Base-by-base conservation (phyloP, 1,140 invertebrate species). In the Melipona quadrifasciata region DNA sequence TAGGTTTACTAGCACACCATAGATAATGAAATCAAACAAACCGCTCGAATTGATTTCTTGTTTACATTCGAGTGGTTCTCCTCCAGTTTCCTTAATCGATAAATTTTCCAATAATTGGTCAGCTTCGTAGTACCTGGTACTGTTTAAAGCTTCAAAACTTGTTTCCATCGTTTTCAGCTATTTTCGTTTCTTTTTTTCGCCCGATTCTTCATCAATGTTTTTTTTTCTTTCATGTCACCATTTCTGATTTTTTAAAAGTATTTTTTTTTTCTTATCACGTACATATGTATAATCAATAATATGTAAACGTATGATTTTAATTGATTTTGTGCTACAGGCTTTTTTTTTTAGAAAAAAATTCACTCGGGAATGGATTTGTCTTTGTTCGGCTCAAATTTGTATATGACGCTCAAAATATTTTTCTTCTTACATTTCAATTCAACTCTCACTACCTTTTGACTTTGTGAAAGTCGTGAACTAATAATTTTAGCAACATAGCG, bases 1-100 rank as follows among this genome's bases (percentile, higher is more conserved):
- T 21, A 97, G 92, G 91, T 98, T 98, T 21, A 99, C 95, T 67
- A 98, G 94, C 67, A 99, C 95, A 27, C 98, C 98, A 92, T 97
- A 97, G 51, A 97, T 96, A 91, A 98, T 95, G 94, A 99, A 98
- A 86, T 98, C 96, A 86, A 97, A 96, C 78, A 97, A 92, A 67
- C 95, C 95, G 84, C 95, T 94, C 70, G 92, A 92, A 87, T 95
- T 95, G 86, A 94, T 92, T 83, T 92, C 90, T 86, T 95, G 93
- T 57, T 94, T 94, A 87, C 95, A 94, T 75, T 94, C 94, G 24
- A 85, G 53, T 16, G 86, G 90, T 78, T 71, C n/a, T 70, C 39
- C 19, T 64, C 34, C 16, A 24, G 4, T 76, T 11, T n/a, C 39
- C 21, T 82, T 71, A 4, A n/a, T 70, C 53, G 71, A 90, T 31